These are phyloP conservation scores for Microctenopoma stevenorrisi DNA, from an alignment of 2,797 vertebrate genomes.

Conservation along the genomic window DNA sequence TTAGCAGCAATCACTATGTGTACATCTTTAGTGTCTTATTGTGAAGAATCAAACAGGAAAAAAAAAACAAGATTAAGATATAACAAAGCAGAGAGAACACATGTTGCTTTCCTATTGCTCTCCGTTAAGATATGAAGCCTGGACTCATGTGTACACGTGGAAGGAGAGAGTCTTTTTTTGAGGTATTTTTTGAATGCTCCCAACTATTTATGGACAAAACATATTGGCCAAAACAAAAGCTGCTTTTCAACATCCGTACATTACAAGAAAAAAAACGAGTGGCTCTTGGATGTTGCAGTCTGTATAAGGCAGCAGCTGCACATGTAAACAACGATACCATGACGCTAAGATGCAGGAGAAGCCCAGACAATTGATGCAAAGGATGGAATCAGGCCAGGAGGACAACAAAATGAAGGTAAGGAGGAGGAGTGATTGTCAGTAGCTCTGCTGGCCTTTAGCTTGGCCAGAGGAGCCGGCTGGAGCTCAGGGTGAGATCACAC, in stretches of 20 bases:
- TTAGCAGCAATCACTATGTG: slow-evolving; percentile 74
- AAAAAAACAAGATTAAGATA: slow-evolving; percentile 12
- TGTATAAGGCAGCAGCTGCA: slow-evolving; percentile 74
- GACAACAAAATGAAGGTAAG: background rate
- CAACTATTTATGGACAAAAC: slow-evolving; percentile 31
- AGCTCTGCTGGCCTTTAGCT: background rate
- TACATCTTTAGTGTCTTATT: slow-evolving; percentile 44
- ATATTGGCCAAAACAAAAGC: slow-evolving; percentile 26
- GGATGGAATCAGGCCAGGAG: slow-evolving; percentile 5
- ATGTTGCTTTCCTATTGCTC: slow-evolving; percentile 40
- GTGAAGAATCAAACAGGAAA: slow-evolving; percentile 1
- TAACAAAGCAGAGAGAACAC: background rate
- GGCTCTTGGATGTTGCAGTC: slow-evolving; percentile 64
- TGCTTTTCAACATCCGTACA: slow-evolving; percentile 40
- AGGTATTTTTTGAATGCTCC: slow-evolving; percentile 70
- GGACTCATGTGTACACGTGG: slow-evolving; percentile 6
- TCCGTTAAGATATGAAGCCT: slow-evolving; percentile 46
- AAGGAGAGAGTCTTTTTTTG: slow-evolving; percentile 44
- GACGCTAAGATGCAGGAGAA: slow-evolving; percentile 44
- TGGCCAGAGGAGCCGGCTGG: slow-evolving; percentile 9
- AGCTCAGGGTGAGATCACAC: slow-evolving; percentile 82
- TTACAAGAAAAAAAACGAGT: slow-evolving; percentile 56
- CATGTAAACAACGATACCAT: slow-evolving; percentile 71
- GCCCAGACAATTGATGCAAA: background rate
- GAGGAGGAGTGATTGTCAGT: slow-evolving; percentile 35